A percentile compares a stretch with the other conserved stretches of the same genome.
Conservation (phyloP, 2,888 invertebrate species). For the Drosophila acutilabella region DNA sequence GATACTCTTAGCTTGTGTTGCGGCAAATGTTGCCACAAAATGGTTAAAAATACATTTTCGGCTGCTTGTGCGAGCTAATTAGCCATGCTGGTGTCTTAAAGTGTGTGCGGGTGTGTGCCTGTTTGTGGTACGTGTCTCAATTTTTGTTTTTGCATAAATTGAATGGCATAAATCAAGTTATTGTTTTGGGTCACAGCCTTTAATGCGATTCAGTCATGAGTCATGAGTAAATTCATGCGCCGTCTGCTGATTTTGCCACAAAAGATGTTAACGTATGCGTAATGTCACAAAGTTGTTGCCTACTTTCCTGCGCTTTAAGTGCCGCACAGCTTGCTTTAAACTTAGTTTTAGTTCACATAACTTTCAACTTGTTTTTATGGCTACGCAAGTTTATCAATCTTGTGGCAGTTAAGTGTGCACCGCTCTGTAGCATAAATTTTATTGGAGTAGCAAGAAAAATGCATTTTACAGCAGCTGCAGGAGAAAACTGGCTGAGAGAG, state of each 20-base stretch:
- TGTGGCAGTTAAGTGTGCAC: neutral
- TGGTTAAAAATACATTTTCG: constrained; percentile 17
- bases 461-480: neutral
- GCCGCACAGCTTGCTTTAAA: constrained; percentile 17
- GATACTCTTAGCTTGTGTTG: constrained; percentile 19
- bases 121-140: constrained; percentile 1
- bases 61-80: constrained; percentile 43
- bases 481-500: neutral
- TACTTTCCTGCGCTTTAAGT: constrained; percentile 22
- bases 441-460: neutral
- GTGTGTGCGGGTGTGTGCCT: constrained; percentile 3
- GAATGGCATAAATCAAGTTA: constrained; percentile 60
- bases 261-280: constrained; percentile 3
- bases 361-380: neutral
- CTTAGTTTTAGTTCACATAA: neutral
- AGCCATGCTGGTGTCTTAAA: constrained; percentile 23
- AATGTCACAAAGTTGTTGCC: constrained; percentile 20
- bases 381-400: constrained; percentile 6
- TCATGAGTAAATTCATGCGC: constrained; percentile 4
- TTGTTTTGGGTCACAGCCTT: constrained; percentile 17
- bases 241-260: constrained; percentile 14
- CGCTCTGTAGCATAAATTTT: neutral
- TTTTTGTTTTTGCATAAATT: constrained; percentile 52
- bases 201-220: constrained; percentile 41
- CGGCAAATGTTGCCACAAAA: constrained; percentile 22